Conservation (phyloP, 2,888 invertebrate species). For the Pristionchus mayeri region DNA sequence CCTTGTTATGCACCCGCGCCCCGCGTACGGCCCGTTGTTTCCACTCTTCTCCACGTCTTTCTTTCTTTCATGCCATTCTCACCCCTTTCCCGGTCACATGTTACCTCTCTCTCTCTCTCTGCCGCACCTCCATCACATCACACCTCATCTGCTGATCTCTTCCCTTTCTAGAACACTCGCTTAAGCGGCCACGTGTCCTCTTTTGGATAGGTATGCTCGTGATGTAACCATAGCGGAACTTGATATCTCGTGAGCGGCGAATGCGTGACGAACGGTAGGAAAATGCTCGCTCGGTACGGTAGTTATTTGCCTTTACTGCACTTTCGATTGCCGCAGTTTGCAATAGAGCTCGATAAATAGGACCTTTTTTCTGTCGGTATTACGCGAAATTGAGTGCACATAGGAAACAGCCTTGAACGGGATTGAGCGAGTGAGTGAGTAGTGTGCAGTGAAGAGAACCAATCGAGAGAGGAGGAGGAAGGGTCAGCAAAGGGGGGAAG, state of each 20-base stretch:
- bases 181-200: not conserved
- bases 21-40: not conserved
- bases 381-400: not conserved
- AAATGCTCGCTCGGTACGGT: no score
- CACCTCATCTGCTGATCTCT: not conserved
- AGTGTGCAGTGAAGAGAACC: not conserved
- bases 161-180: not conserved
- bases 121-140: not conserved
- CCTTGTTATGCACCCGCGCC: constrained; percentile 8
- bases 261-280: no score
- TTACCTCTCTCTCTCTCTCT: not conserved
- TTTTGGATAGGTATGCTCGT: no score
- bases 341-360: no score
- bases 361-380: no score
- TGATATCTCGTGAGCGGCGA: no score
- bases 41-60: no score
- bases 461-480: not conserved
- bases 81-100: not conserved
- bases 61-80: not conserved
- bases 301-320: no score
- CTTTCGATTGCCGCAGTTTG: no score
- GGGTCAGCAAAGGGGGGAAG: not conserved
- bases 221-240: no score
- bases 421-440: not conserved
- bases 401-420: constrained; percentile 11